Conservation (phyloP, 2,797 vertebrate genomes). For the Echiichthys vipera region DNA sequence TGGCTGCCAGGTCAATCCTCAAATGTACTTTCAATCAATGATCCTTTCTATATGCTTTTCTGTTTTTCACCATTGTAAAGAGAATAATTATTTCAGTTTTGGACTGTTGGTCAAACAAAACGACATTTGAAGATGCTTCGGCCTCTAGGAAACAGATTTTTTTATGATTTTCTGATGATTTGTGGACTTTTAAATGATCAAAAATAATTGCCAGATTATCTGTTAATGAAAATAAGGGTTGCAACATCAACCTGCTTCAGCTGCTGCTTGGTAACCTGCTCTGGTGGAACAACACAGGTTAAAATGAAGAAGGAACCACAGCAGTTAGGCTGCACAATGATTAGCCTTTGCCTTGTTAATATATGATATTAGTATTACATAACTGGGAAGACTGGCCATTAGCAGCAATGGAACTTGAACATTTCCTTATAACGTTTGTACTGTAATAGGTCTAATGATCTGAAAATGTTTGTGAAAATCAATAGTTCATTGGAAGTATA, state of each 20-base stretch:
- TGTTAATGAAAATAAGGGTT: background rate
- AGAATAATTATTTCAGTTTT: background rate
- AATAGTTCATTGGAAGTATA: too few species aligned
- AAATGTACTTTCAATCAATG: background rate
- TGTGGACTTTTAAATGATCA: background rate
- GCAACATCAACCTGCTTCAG: too few species aligned
- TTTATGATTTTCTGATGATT: background rate
- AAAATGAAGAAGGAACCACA: background rate
- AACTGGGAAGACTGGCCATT: background rate
- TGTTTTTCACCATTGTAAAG: background rate
- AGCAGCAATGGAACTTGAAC: background rate
- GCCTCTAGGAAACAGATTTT: background rate
- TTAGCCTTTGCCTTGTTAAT: background rate
- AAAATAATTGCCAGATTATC: background rate
- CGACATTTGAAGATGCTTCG: background rate
- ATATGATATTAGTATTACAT: too few species aligned
- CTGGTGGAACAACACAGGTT: background rate
- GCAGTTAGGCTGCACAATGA: background rate
- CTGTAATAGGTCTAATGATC: too few species aligned
- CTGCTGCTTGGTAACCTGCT: background rate
- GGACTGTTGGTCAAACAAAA: background rate
- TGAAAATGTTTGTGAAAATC: too few species aligned
- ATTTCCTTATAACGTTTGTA: background rate
- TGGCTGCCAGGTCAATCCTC: background rate
- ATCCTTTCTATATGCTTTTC: too few species aligned